Conservation (phyloP, 2,113 vertebrate genomes). For the Anolis sagrei region DNA sequence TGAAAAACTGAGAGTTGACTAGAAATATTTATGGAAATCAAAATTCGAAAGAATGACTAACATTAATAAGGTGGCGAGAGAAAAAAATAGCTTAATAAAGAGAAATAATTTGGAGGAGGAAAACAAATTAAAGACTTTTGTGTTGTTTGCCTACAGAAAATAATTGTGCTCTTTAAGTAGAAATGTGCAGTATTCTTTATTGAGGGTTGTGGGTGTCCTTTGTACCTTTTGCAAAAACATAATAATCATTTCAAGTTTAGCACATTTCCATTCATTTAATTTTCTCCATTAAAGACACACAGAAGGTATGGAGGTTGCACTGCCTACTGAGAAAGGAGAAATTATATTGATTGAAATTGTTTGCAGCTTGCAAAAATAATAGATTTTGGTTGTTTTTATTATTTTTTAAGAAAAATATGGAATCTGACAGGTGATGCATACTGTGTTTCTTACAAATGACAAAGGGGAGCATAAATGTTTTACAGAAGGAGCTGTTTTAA, state of each 20-base stretch:
- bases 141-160: conserved; percentile 54
- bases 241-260: conserved; percentile 55
- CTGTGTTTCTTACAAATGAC: neutral
- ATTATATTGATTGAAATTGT: conserved; percentile 66
- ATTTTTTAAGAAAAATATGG: neutral
- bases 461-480: conserved; percentile 2
- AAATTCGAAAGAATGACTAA: conserved; percentile 50
- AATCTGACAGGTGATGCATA: neutral
- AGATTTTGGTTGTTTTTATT: neutral
- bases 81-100: conserved; percentile 42
- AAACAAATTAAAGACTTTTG: conserved; percentile 40
- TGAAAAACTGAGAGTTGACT: conserved; percentile 33
- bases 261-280: conserved; percentile 61
- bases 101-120: conserved; percentile 34
- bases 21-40: conserved; percentile 44
- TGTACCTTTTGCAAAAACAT: conserved; percentile 44
- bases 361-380: conserved; percentile 25
- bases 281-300: conserved; percentile 41
- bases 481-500: neutral
- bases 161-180: conserved; percentile 53
- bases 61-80: conserved; percentile 47
- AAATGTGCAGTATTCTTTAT: conserved; percentile 62
- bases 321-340: conserved; percentile 56
- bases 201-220: conserved; percentile 52
- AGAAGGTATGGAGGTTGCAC: conserved; percentile 62